Percentiles rank a stretch among this genome's conserved stretches.
phyloP scores from a whole-genome alignment of 2,113 vertebrate species.

The Elachura formosa region DNA sequence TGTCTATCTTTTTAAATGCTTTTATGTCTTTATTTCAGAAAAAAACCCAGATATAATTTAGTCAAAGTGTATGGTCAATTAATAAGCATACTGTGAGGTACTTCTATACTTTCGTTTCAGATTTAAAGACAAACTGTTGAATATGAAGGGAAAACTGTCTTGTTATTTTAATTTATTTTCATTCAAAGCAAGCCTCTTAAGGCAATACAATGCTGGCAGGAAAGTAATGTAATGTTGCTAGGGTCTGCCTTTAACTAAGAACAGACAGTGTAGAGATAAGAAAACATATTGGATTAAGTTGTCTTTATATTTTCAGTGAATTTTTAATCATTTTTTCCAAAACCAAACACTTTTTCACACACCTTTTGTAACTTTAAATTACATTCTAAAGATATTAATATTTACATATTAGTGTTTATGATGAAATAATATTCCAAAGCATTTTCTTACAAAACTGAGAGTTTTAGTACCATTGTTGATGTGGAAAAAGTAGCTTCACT shows the following conservation, averaged over 20 bases:
- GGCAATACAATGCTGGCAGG: background rate
- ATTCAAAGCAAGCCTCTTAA: background rate
- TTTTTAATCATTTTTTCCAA: background rate
- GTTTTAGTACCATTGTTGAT: background rate
- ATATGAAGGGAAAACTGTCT: background rate
- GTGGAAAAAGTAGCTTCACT: background rate
- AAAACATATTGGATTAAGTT: background rate
- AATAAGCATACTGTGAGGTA: background rate
- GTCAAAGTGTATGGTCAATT: background rate
- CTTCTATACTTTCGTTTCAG: background rate
- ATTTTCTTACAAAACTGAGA: background rate
- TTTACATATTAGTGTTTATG: background rate
- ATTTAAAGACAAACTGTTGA: background rate
- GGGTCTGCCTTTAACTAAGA: background rate
- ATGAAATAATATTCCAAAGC: background rate
- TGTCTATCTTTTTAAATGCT: background rate
- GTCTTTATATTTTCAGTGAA: background rate
- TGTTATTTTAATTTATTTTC: background rate
- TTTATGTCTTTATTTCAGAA: background rate
- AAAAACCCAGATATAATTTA: background rate
- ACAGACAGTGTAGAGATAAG: background rate
- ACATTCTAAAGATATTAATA: background rate
- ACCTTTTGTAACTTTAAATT: background rate
- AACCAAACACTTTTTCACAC: background rate
- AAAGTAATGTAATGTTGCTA: background rate